A percentile compares a stretch with the other conserved stretches of the same genome.
Evolutionary conservation across 2,113 vertebrate species (phyloP).

Genomic region (Xyrauchen texanus): DNA sequence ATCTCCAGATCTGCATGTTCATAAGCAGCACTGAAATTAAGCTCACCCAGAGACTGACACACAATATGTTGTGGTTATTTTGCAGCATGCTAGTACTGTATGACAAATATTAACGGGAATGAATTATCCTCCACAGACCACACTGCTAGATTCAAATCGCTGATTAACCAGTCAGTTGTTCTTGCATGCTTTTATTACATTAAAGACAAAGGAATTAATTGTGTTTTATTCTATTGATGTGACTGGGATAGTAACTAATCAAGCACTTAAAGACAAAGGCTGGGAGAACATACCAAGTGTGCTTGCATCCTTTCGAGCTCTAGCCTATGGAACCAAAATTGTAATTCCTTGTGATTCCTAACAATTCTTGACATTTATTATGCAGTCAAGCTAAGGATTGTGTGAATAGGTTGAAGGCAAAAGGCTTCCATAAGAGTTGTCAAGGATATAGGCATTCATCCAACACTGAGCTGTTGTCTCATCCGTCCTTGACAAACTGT

Average conservation of each 20-base stretch:
- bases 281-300: not conserved
- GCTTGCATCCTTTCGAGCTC: no score
- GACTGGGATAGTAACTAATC: slow-evolving; percentile 59
- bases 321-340: not conserved
- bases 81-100: slow-evolving; percentile 20
- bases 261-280: slow-evolving; percentile 42
- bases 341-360: no score
- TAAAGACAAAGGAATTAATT: slow-evolving; percentile 60
- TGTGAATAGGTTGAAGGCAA: not conserved
- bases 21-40: slow-evolving; percentile 31
- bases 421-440: slow-evolving; percentile 1
- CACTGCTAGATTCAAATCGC: slow-evolving; percentile 45
- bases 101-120: slow-evolving; percentile 45
- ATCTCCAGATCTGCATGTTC: slow-evolving; percentile 40
- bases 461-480: slow-evolving; percentile 3
- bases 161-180: slow-evolving; percentile 46
- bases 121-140: slow-evolving; percentile 39
- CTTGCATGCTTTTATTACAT: slow-evolving; percentile 52
- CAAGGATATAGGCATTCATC: no score
- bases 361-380: not conserved
- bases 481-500: slow-evolving; percentile 49
- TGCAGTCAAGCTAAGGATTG: not conserved
- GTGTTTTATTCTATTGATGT: slow-evolving; percentile 55
- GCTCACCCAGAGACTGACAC: slow-evolving; percentile 9
- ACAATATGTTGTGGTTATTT: slow-evolving; percentile 25